Base-by-base conservation (phyloP, 2,113 vertebrate species). In the Propithecus coquereli region DNA sequence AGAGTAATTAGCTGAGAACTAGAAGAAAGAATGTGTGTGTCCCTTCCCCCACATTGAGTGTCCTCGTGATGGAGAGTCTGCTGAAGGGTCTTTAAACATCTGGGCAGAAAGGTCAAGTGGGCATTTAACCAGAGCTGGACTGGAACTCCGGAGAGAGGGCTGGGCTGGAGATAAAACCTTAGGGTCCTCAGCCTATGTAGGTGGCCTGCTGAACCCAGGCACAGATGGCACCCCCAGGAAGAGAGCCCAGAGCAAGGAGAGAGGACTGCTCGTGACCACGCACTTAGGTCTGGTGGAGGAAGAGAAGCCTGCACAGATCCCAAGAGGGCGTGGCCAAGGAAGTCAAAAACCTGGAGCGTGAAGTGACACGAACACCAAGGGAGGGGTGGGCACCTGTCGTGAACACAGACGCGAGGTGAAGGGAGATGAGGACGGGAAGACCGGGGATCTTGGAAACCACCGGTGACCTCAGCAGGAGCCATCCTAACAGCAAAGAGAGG, bases 331-430 rank as follows among this genome's bases (percentile, higher is more conserved):
- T 50, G 50, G 87, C 65, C 79, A 34, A 70, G 66, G 52, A 61
- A 57, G 63, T 25, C 5, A 66, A 61, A 66, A 68, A 45, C 20
- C 57, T 30, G 71, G 65, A 37, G 27, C 0, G 0, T 17, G 73
- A 25, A 23, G 57, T 6, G 7, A 0, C 0, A 0, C 0, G 32
- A 20, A 45, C 0, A 1, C 73, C 71, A 37, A 50, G 70, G 40
- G 50, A 50, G 25, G 34, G 18, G 32, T 5, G 32, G 43, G 12
- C 7, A 3, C 8, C 77, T 45, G 54, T 1, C 13, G 23, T 17
- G 27, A n/a, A 14, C 54, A 57, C 17, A 40, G 40, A 20, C 27
- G 16, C 37, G 8, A 57, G 12, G 11, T 4, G 45, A 16, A 30
- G 23, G 9, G 61, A 25, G 8, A 3, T 1, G 43, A 79, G 89